Conservation (phyloP, 2,797 vertebrate species). For the Hafferia zeledoni region DNA sequence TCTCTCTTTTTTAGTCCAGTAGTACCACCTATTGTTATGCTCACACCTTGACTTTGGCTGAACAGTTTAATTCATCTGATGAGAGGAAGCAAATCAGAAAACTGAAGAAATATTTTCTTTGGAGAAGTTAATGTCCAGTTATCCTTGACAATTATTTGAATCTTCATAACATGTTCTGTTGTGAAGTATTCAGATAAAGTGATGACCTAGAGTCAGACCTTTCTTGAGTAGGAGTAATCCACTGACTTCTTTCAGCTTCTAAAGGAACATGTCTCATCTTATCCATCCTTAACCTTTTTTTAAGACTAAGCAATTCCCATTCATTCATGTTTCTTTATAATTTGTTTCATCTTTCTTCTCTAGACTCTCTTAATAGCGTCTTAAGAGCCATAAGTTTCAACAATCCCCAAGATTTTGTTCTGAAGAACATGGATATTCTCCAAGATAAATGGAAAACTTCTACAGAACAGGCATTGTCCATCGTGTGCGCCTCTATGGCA, state of each 20-base stretch:
- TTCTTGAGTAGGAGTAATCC: background rate
- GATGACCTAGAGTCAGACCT: background rate
- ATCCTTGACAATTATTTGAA: background rate
- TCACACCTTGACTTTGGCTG: background rate
- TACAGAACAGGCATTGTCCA: background rate
- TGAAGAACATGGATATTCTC: background rate
- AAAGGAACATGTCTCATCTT: background rate
- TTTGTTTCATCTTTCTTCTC: background rate
- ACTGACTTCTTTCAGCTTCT: background rate
- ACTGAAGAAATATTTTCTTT: background rate
- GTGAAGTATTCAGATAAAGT: background rate
- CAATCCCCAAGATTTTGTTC: background rate
- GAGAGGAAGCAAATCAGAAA: background rate
- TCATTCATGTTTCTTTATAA: background rate
- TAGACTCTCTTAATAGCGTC: background rate
- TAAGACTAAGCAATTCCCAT: background rate
- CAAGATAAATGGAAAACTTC: background rate
- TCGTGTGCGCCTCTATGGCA: background rate
- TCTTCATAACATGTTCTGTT: background rate
- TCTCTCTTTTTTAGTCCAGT: background rate
- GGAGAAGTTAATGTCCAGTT: background rate
- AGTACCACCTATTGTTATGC: background rate
- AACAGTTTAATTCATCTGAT: background rate
- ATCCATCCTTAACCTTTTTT: background rate
- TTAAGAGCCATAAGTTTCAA: background rate